These are phyloP conservation scores for Vidua chalybeata DNA, from an alignment of 2,113 vertebrate genomes.

Conservation along the genomic window DNA sequence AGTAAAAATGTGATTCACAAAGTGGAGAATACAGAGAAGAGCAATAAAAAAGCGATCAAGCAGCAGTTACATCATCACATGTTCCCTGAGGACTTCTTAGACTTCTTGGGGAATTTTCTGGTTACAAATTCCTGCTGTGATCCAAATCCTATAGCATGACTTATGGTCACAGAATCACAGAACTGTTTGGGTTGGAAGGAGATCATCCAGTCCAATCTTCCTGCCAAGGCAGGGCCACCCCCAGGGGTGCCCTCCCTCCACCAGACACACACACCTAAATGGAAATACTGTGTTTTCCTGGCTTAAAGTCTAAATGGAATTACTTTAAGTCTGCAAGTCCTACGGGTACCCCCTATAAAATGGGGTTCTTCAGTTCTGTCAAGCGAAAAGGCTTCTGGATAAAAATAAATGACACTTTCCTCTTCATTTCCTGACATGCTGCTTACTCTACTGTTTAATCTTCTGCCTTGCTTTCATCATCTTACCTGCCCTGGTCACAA, in stretches of 20 bases:
- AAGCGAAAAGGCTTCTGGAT: not conserved
- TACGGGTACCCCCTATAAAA: not conserved
- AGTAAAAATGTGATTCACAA: not conserved
- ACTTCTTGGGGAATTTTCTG: not conserved
- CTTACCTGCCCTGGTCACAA: not conserved
- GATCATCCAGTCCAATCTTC: not conserved
- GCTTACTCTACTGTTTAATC: not conserved
- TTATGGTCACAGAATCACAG: not conserved
- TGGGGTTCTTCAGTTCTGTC: not conserved
- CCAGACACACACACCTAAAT: not conserved
- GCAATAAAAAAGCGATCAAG: not conserved
- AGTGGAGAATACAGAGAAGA: not conserved
- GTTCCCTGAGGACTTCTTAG: not conserved
- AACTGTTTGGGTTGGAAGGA: not conserved
- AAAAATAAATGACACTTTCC: not conserved
- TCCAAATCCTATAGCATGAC: not conserved
- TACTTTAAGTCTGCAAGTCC: not conserved
- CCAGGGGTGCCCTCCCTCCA: not conserved
- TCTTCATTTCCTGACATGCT: not conserved
- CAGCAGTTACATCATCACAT: not conserved
- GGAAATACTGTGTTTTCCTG: not conserved
- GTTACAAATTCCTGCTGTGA: not conserved
- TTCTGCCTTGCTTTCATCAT: not conserved
- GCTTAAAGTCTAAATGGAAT: not conserved
- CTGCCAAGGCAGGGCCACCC: not conserved